These are phyloP conservation scores for Tigriopus japonicus DNA, from an alignment of 1,140 invertebrate genomes.

Conservation along the genomic window DNA sequence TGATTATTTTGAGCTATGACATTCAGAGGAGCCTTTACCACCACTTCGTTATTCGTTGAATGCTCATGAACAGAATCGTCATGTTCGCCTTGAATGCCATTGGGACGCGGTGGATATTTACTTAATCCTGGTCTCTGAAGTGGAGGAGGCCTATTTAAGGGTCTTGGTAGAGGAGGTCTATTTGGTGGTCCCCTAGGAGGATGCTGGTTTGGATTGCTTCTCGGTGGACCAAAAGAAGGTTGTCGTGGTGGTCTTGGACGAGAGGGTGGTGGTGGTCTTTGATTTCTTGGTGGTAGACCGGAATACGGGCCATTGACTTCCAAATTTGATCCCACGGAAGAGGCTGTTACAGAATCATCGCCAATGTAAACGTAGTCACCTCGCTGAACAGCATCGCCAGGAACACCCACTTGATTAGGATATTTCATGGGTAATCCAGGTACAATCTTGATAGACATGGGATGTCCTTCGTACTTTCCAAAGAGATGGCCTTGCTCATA, in stretches of 20 bases:
- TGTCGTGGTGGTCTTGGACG: not conserved
- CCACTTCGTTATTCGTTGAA: too few species aligned
- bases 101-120: too few species aligned
- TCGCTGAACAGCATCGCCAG: not conserved
- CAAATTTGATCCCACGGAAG: too few species aligned
- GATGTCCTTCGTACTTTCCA: not conserved
- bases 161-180: not conserved
- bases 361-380: not conserved
- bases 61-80: too few species aligned
- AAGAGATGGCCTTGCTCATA: constrained; percentile 12
- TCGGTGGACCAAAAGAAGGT: not conserved
- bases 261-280: not conserved
- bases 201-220: not conserved
- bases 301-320: too few species aligned
- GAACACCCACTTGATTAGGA: not conserved
- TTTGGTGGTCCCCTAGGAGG: not conserved
- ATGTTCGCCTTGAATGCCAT: too few species aligned
- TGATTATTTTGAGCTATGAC: too few species aligned
- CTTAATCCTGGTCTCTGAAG: not conserved
- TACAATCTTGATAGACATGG: constrained; percentile 11
- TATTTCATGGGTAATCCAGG: not conserved
- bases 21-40: too few species aligned
- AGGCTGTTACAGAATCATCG: too few species aligned
- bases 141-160: not conserved
- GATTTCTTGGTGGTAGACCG: too few species aligned